phyloP scores from a whole-genome alignment of 2,113 vertebrate genomes.

The Myotis lucifugus region DNA sequence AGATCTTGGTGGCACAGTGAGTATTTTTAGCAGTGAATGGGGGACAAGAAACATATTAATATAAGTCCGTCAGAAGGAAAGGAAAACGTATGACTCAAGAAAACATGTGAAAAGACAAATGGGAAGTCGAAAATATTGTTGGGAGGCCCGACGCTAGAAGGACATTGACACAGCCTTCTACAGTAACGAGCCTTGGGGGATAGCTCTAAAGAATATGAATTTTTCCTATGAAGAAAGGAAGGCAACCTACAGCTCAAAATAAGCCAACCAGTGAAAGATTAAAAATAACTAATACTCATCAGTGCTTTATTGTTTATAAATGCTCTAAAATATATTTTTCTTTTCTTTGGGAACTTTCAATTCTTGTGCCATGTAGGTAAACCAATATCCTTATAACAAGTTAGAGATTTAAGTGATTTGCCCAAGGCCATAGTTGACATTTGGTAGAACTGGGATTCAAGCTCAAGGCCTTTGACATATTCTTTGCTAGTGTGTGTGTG shows the following conservation, averaged over 20 bases:
- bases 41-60: constrained; percentile 56
- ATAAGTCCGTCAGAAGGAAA: constrained; percentile 56
- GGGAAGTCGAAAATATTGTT: constrained; percentile 11
- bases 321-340: not conserved
- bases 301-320: not conserved
- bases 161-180: not conserved
- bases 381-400: not conserved
- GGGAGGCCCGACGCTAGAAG: not conserved
- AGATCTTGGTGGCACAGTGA: not conserved
- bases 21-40: constrained; percentile 20
- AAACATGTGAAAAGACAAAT: constrained; percentile 45
- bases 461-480: not conserved
- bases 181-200: constrained; percentile 51
- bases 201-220: constrained; percentile 36
- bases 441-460: not conserved
- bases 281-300: not conserved
- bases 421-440: not conserved
- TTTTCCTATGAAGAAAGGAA: not conserved
- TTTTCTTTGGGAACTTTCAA: not conserved
- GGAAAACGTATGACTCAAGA: constrained; percentile 57
- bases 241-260: constrained; percentile 48
- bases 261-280: constrained; percentile 41
- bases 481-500: not conserved
- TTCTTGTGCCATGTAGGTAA: not conserved
- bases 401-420: not conserved